These are phyloP conservation scores for Vanessa cardui DNA, from an alignment of 2,888 invertebrate species.

Conservation along the genomic window DNA sequence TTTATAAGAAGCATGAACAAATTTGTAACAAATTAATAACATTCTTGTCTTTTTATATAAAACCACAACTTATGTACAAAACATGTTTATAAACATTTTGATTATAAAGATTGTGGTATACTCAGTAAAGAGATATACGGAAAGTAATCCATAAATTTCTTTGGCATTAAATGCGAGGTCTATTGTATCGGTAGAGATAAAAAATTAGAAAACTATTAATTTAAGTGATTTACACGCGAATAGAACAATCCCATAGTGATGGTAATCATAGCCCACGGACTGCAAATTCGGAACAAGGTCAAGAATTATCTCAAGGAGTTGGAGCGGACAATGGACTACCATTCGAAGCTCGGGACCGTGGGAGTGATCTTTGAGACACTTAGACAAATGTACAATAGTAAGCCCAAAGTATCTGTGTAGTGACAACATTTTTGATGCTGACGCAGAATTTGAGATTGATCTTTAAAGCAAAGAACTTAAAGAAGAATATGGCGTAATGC, in stretches of 20 bases:
- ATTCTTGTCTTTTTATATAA: too few relatives aligned
- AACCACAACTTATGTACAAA: too few relatives aligned
- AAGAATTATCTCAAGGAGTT: constrained; percentile 71
- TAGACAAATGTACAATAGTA: constrained; percentile 45
- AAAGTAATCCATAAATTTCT: background rate
- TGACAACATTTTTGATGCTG: constrained; percentile 40
- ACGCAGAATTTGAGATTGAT: constrained; percentile 28
- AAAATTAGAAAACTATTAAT: constrained; percentile 5
- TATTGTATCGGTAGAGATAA: background rate
- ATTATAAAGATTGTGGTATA: too few relatives aligned
- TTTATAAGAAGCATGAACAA: background rate
- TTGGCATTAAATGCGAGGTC: background rate
- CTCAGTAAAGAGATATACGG: too few relatives aligned
- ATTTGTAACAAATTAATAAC: background rate
- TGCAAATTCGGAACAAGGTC: constrained; percentile 73
- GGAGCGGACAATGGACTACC: constrained; percentile 68
- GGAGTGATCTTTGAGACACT: constrained; percentile 68
- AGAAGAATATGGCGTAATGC: constrained; percentile 26
- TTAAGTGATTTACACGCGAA: constrained; percentile 9
- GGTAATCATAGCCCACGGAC: constrained; percentile 46
- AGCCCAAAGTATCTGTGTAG: constrained; percentile 34
- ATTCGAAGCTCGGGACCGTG: constrained; percentile 64
- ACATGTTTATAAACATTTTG: too few relatives aligned
- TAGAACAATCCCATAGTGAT: constrained; percentile 39
- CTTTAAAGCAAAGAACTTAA: constrained; percentile 28